Evolutionary conservation across 2,113 vertebrate species (phyloP), one percentile per base, ranked within the genome.

Genomic region (Takifugu bimaculatus): DNA sequence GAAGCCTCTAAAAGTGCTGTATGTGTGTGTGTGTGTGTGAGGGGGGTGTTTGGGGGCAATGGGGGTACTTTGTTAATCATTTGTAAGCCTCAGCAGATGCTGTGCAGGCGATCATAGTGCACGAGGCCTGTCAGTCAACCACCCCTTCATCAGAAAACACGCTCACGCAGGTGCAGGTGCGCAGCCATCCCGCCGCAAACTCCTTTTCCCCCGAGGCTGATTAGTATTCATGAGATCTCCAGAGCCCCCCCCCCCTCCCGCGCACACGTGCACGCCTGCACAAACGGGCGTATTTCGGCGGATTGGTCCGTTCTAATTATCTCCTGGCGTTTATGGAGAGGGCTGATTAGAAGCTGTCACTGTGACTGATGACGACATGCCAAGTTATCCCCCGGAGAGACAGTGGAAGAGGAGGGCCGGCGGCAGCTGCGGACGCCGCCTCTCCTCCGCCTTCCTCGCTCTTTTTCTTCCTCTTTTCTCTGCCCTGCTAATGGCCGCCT

Each of bases 341-440:
- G 77, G 73, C 83, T 88, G 90, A 91, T 90, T 87, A 90, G 87
- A 87, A 81, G 84, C 84, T 90, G 88, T 89, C 90, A 88, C 55
- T 81, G 81, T 91, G 89, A 90, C 86, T 89, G 85, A 92, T 90
- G 86, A 86, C 79, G 79, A 83, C 82, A 87, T 81, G 80, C 81
- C 79, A 65, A 54, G 63, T 76, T 85, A 72, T 83, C 54, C 86
- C 80, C 78, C 5, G 52, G 83, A 81, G 85, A 80, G 50, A 54
- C 68, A 76, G 73, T 63, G 64, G 45, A 59, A 75, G 60, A 77
- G 68, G 62, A 50, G 49, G 72, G 70, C 70, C 29, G 78, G 82
- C 69, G 77, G 69, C 83, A 85, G 81, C 83, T 87, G 85, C 51
- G 70, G 75, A 74, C 78, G 52, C 29, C 20, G 49, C 59, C 32